phyloP scores from a whole-genome alignment of 2,113 vertebrate genomes.

The Zosterops japonicus region DNA sequence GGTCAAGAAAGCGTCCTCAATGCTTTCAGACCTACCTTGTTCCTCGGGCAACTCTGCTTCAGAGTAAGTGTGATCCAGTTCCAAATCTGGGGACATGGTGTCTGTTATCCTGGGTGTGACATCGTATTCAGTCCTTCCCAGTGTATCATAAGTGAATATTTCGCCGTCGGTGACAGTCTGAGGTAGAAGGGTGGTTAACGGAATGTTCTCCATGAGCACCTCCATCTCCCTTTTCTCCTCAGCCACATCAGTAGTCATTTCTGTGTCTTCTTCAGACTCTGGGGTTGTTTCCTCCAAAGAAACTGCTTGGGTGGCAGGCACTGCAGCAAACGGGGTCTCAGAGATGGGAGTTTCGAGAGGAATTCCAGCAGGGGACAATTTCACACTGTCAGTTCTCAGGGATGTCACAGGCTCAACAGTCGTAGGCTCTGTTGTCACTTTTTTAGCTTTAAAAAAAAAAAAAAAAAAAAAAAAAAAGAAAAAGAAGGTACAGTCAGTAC shows the following conservation, averaged over 20 bases:
- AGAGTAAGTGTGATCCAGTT: slow-evolving; percentile 54
- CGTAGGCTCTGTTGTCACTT: slow-evolving; percentile 71
- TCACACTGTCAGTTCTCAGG: slow-evolving; percentile 63
- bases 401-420: slow-evolving; percentile 69
- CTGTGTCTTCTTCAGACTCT: slow-evolving; percentile 42
- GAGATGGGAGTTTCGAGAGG: slow-evolving; percentile 32
- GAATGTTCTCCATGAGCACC: slow-evolving; percentile 37
- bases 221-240: slow-evolving; percentile 58
- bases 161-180: slow-evolving; percentile 44
- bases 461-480: slow-evolving; percentile 32
- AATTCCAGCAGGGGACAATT: slow-evolving; percentile 14
- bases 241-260: slow-evolving; percentile 11
- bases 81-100: slow-evolving; percentile 34
- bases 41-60: slow-evolving; percentile 53
- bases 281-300: slow-evolving; percentile 48
- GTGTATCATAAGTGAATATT: not conserved
- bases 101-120: slow-evolving; percentile 11
- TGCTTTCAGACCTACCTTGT: slow-evolving; percentile 66
- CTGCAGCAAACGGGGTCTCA: slow-evolving; percentile 29
- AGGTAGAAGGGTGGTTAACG: slow-evolving; percentile 59
- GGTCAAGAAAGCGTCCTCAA: slow-evolving; percentile 63
- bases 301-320: slow-evolving; percentile 35
- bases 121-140: slow-evolving; percentile 44
- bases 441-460: slow-evolving; percentile 73
- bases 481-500: slow-evolving; percentile 13